These are phyloP conservation scores for Actinemys pallida DNA, from an alignment of 2,113 vertebrate genomes.

Conservation along the genomic window DNA sequence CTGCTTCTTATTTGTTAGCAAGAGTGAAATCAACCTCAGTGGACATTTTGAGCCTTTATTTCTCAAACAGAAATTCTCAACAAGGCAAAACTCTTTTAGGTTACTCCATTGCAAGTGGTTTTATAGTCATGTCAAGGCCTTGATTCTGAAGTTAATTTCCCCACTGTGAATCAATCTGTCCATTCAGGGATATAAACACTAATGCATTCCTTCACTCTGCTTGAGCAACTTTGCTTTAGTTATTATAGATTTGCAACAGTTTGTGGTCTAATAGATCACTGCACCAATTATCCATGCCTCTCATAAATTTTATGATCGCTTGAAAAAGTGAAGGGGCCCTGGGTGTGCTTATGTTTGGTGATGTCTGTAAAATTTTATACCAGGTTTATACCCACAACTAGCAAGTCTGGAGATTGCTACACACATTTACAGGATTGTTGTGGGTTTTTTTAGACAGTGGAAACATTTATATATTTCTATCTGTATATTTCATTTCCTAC, in stretches of 20 bases:
- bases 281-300: neutral
- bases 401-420: neutral
- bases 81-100: neutral
- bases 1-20: neutral
- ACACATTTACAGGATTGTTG: neutral
- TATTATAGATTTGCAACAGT: neutral
- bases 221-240: neutral
- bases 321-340: neutral
- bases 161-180: neutral
- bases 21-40: neutral
- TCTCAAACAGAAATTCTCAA: neutral
- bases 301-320: neutral
- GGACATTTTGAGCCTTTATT: neutral
- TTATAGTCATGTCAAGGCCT: neutral
- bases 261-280: constrained; percentile 13
- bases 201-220: neutral
- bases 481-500: neutral
- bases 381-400: neutral
- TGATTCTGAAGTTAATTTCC: neutral
- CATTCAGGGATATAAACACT: neutral
- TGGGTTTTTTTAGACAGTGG: neutral
- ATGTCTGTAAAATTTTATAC: neutral
- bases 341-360: neutral
- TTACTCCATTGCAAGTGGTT: neutral
- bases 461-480: neutral